These are phyloP conservation scores for Rhodophaea formosa DNA, from an alignment of 2,888 invertebrate genomes.

Conservation along the genomic window DNA sequence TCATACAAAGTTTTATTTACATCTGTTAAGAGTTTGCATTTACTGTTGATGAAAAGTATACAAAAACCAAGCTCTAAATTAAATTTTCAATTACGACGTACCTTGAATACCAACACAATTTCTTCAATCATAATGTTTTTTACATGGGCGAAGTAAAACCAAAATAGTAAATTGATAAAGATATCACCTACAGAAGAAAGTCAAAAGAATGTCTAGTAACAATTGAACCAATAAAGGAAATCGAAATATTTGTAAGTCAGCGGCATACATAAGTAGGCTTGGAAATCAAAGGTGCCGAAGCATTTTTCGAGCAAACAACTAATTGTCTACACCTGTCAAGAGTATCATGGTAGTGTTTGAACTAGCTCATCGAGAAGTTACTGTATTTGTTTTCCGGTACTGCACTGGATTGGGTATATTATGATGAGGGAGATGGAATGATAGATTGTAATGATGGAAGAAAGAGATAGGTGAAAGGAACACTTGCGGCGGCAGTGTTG, in stretches of 20 bases:
- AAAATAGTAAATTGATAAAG: conserved; percentile 24
- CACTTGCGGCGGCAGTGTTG: conserved; percentile 68
- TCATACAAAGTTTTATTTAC: too few species aligned
- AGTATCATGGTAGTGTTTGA: conserved; percentile 44
- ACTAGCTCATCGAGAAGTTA: conserved; percentile 46
- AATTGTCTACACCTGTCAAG: conserved; percentile 44
- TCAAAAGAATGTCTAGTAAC: conserved; percentile 38
- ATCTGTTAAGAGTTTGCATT: too few species aligned
- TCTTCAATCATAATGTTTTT: too few species aligned
- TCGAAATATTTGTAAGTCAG: conserved; percentile 49
- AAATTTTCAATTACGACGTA: too few species aligned
- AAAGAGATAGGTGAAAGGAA: conserved; percentile 54
- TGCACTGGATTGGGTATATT: conserved; percentile 56
- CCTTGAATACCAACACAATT: too few species aligned
- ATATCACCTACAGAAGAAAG: conserved; percentile 25
- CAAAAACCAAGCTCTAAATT: too few species aligned
- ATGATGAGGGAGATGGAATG: conserved; percentile 50
- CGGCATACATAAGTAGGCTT: conserved; percentile 49
- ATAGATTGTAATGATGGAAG: conserved; percentile 34
- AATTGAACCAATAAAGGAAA: conserved; percentile 60
- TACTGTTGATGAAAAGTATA: too few species aligned
- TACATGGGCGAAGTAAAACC: not conserved
- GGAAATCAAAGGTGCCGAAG: conserved; percentile 59
- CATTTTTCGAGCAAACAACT: conserved; percentile 57
- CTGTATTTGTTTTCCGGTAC: conserved; percentile 51